These are phyloP conservation scores for Bufo bufo DNA, from an alignment of 2,113 vertebrate species.

Conservation along the genomic window DNA sequence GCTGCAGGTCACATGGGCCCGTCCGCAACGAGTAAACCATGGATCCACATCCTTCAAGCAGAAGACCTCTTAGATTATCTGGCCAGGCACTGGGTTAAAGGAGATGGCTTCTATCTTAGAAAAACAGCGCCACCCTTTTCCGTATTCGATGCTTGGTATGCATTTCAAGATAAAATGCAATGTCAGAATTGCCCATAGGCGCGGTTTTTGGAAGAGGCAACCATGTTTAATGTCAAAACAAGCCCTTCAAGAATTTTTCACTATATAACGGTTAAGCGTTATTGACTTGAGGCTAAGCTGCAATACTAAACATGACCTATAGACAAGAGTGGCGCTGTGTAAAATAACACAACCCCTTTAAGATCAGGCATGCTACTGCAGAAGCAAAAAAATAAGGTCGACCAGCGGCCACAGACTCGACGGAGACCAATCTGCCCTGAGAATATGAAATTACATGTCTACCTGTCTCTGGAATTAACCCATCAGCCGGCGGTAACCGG, in stretches of 20 bases:
- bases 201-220: too few species aligned
- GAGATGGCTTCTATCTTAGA: not conserved
- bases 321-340: not conserved
- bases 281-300: not conserved
- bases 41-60: not conserved
- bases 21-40: not conserved
- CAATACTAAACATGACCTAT: not conserved
- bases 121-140: not conserved
- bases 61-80: not conserved
- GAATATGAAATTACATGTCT: slow-evolving; percentile 21
- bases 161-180: too few species aligned
- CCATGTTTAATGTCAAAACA: too few species aligned
- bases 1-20: not conserved
- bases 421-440: slow-evolving; percentile 1
- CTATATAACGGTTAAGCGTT: too few species aligned
- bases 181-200: too few species aligned
- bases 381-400: not conserved
- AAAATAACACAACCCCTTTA: not conserved
- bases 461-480: slow-evolving; percentile 3
- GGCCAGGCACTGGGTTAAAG: not conserved
- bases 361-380: not conserved
- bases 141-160: not conserved
- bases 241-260: too few species aligned
- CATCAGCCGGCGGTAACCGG: not conserved
- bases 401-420: slow-evolving; percentile 13